Evolutionary conservation across 2,888 invertebrate genomes (phyloP).

Genomic region (Timandra comae): DNA sequence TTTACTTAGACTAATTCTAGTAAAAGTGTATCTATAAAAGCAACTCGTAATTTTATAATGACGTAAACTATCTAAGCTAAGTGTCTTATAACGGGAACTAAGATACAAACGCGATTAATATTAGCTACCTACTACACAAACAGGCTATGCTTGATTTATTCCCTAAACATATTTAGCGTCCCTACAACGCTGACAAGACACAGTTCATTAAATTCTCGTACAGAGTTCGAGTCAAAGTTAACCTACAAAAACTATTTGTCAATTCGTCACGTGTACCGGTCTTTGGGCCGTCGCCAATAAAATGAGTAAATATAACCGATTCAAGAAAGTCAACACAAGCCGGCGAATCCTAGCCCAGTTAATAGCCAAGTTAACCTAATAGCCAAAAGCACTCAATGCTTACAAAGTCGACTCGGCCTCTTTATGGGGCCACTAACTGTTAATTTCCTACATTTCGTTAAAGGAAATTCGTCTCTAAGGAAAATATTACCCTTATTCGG

Average conservation of each 20-base stretch:
- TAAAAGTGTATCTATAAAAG: no score
- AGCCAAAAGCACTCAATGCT: conserved; percentile 75
- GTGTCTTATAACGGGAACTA: no score
- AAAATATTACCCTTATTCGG: conserved; percentile 50
- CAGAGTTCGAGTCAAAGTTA: neutral
- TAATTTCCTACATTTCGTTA: conserved; percentile 68
- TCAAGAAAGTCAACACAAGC: conserved; percentile 55
- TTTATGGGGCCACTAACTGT: conserved; percentile 69
- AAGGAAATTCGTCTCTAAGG: conserved; percentile 59
- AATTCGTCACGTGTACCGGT: conserved; percentile 20
- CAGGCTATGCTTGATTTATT: no score
- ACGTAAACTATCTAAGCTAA: no score
- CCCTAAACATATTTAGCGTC: no score
- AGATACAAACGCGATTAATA: no score
- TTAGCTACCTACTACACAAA: no score
- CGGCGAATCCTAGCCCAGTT: conserved; percentile 54
- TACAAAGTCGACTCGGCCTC: conserved; percentile 66
- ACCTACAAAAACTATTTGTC: neutral
- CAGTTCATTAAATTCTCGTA: no score
- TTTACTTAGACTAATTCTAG: no score
- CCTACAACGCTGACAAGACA: no score
- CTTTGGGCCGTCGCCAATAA: conserved; percentile 28
- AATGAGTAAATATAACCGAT: conserved; percentile 32
- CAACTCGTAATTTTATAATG: no score
- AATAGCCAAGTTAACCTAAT: conserved; percentile 73